phyloP scores from a whole-genome alignment of 1,140 invertebrate genomes.

The Drosophila mojavensis region DNA sequence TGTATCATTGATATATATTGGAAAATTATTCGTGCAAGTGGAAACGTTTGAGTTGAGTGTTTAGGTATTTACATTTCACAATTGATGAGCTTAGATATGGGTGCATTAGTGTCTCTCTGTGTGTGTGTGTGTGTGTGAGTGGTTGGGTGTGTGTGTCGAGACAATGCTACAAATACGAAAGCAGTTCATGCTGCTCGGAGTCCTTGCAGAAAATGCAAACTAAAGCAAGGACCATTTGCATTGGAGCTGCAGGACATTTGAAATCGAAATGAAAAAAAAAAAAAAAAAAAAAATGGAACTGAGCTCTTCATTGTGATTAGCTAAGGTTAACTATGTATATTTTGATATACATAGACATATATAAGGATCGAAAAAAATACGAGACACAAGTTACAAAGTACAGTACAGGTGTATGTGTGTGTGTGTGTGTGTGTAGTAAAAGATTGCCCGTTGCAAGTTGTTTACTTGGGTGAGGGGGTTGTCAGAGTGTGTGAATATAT shows the following conservation, averaged over 20 bases:
- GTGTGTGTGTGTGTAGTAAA: constrained; percentile 1
- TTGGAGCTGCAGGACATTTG: constrained; percentile 24
- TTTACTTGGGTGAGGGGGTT: not conserved
- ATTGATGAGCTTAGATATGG: not conserved
- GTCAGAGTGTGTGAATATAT: not conserved
- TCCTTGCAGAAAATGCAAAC: constrained; percentile 29
- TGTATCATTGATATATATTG: no score
- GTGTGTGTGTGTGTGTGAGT: no score
- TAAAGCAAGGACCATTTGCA: constrained; percentile 20
- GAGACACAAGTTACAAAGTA: constrained; percentile 16
- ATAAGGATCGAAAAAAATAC: constrained; percentile 4
- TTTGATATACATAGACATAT: constrained; percentile 22
- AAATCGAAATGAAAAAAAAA: constrained; percentile 12
- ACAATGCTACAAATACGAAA: constrained; percentile 21
- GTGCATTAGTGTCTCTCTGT: not conserved
- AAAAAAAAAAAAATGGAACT: constrained; percentile 12
- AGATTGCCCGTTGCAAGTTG: constrained; percentile 11
- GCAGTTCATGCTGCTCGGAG: constrained; percentile 28
- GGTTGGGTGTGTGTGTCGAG: not conserved
- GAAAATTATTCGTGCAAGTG: not conserved
- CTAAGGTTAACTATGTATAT: not conserved
- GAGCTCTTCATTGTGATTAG: not conserved
- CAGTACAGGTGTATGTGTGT: constrained; percentile 8
- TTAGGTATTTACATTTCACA: not conserved
- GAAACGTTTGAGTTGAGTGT: no score